These are phyloP conservation scores for Drosophila navojoa DNA, from an alignment of 1,140 invertebrate species.

Conservation along the genomic window DNA sequence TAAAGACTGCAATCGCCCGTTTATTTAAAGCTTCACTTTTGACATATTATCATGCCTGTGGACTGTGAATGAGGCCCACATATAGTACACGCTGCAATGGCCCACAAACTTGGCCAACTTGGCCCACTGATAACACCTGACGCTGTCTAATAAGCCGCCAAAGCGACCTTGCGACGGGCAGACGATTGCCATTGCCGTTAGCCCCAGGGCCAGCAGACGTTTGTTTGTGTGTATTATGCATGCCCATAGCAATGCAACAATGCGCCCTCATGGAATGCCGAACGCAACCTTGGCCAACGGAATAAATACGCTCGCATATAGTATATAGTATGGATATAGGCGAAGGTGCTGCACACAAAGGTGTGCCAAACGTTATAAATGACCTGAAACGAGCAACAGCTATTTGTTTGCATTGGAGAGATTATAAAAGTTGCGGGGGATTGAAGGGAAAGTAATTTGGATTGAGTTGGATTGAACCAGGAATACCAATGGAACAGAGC, in stretches of 20 bases:
- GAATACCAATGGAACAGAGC: no score
- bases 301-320: conserved; percentile 20
- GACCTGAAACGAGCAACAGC: conserved; percentile 40
- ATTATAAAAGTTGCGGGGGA: no score
- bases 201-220: conserved; percentile 18
- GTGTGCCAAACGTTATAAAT: conserved; percentile 63
- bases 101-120: conserved; percentile 10
- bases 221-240: conserved; percentile 22
- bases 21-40: not conserved
- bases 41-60: not conserved
- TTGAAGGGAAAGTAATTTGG: no score
- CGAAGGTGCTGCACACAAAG: conserved; percentile 42
- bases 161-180: conserved; percentile 24
- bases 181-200: conserved; percentile 21
- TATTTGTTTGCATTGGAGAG: not conserved
- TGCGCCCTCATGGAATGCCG: conserved; percentile 70
- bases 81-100: not conserved
- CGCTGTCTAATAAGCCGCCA: not conserved
- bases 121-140: conserved; percentile 36
- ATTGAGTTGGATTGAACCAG: no score
- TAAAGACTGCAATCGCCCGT: not conserved
- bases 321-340: not conserved
- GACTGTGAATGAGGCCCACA: not conserved
- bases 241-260: conserved; percentile 47
- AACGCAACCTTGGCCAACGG: conserved; percentile 61